Conservation (phyloP, 2,888 invertebrate species). For the Toxonevra muliebris region DNA sequence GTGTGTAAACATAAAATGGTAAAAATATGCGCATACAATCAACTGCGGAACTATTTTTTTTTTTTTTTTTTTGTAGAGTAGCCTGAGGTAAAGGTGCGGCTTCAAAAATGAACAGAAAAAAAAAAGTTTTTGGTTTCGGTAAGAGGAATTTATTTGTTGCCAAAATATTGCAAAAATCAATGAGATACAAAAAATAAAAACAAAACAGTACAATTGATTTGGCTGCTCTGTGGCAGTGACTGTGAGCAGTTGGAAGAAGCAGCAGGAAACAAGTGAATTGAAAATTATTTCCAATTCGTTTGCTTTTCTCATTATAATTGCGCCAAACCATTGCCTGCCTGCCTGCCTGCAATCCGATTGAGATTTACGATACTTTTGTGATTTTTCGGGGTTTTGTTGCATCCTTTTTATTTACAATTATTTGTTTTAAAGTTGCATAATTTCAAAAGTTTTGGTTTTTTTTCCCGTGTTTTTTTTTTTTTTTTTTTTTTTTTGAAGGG, state of each 20-base stretch:
- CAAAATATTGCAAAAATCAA: slow-evolving; percentile 18
- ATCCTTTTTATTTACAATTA: no score
- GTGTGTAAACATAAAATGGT: no score
- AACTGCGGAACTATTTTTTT: slow-evolving; percentile 22
- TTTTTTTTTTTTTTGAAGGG: no score
- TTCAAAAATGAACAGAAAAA: no score
- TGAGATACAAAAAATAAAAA: background rate
- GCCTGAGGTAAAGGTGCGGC: background rate
- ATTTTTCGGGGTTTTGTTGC: background rate
- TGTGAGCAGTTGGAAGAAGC: no score
- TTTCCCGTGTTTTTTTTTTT: no score
- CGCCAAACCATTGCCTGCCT: no score
- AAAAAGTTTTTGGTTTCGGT: slow-evolving; percentile 18
- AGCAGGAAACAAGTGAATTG: slow-evolving; percentile 57
- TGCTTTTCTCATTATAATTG: slow-evolving; percentile 28
- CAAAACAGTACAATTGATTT: slow-evolving; percentile 49
- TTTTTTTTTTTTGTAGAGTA: slow-evolving; percentile 4
- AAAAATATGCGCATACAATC: slow-evolving; percentile 13
- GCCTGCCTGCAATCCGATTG: background rate
- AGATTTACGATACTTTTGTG: background rate
- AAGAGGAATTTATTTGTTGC: slow-evolving; percentile 19
- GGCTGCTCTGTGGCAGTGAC: no score
- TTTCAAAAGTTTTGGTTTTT: no score
- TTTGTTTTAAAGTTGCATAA: no score
- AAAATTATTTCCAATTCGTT: slow-evolving; percentile 59